Percentiles rank a stretch among this genome's conserved stretches.
Conservation (phyloP, 1,140 invertebrate genomes). For the Choristoneura fumiferana region DNA sequence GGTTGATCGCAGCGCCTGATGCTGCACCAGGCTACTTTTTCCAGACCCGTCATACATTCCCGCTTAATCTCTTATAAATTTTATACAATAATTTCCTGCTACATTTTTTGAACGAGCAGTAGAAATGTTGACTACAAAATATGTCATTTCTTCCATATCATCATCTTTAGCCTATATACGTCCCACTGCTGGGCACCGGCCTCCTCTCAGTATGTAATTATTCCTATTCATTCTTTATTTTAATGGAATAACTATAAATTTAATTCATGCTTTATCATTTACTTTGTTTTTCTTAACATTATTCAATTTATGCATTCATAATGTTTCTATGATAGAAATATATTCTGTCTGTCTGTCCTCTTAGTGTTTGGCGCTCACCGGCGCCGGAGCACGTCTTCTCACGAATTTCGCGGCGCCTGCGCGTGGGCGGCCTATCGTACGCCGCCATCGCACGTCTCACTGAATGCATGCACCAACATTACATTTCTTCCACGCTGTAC, state of each 20-base stretch:
- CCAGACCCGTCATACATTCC: neutral
- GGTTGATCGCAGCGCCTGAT: neutral
- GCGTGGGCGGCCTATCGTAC: slow-evolving; percentile 70
- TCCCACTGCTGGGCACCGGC: too few relatives aligned
- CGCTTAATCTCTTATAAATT: too few relatives aligned
- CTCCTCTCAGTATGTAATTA: too few relatives aligned
- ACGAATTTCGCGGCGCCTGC: slow-evolving; percentile 72
- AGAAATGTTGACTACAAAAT: too few relatives aligned
- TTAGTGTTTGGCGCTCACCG: slow-evolving; percentile 19
- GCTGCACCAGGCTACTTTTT: neutral
- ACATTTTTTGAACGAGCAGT: too few relatives aligned
- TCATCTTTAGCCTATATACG: too few relatives aligned
- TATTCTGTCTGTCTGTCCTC: neutral
- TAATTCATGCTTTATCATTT: too few relatives aligned
- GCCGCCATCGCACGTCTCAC: slow-evolving; percentile 61
- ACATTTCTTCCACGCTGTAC: slow-evolving; percentile 27
- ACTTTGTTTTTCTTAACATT: too few relatives aligned
- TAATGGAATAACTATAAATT: too few relatives aligned
- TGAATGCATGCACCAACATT: slow-evolving; percentile 40
- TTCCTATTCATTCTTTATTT: too few relatives aligned
- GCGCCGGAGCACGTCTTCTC: slow-evolving; percentile 65
- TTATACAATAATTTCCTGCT: too few relatives aligned
- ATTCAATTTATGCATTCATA: neutral
- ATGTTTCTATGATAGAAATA: neutral
- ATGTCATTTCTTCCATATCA: too few relatives aligned